A percentile compares a stretch with the other conserved stretches of the same genome.
Evolutionary conservation across 2,113 vertebrate species (phyloP).

Genomic region (Corythoichthys haematopterus): DNA sequence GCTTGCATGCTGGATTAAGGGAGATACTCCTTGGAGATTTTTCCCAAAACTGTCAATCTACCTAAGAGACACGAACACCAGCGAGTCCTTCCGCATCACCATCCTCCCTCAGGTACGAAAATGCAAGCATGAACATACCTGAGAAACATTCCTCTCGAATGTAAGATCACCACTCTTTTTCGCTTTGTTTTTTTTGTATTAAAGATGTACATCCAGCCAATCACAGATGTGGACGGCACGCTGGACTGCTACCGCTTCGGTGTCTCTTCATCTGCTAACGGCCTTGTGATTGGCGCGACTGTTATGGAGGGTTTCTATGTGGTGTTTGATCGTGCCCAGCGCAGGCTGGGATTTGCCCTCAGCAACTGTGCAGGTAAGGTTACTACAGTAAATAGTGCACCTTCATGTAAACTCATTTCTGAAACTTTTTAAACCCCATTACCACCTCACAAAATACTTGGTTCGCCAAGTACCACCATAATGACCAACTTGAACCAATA

Average conservation of each 20-base stretch:
- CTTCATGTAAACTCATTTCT: too few species aligned
- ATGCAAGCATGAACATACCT: constrained; percentile 1
- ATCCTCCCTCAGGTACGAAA: constrained; percentile 85
- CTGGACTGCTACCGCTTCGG: constrained; percentile 89
- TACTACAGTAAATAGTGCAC: neutral
- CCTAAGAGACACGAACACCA: constrained; percentile 84
- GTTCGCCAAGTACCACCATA: too few species aligned
- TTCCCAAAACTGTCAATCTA: constrained; percentile 96
- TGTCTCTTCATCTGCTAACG: constrained; percentile 82
- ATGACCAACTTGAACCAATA: too few species aligned
- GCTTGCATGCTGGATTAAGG: constrained; percentile 88
- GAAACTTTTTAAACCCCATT: too few species aligned
- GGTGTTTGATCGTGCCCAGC: constrained; percentile 84
- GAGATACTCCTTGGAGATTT: constrained; percentile 83
- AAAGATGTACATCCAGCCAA: constrained; percentile 90
- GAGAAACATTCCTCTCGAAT: neutral
- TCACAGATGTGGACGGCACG: constrained; percentile 75
- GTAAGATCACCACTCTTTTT: neutral
- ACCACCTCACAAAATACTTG: too few species aligned
- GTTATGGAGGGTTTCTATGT: constrained; percentile 98
- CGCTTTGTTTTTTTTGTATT: neutral
- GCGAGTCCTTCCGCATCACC: constrained; percentile 87
- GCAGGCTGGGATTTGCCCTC: constrained; percentile 85
- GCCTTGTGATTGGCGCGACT: constrained; percentile 89
- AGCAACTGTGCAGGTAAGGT: constrained; percentile 87